phyloP scores from a whole-genome alignment of 2,888 invertebrate genomes.

The Lasioglossum figueresi region DNA sequence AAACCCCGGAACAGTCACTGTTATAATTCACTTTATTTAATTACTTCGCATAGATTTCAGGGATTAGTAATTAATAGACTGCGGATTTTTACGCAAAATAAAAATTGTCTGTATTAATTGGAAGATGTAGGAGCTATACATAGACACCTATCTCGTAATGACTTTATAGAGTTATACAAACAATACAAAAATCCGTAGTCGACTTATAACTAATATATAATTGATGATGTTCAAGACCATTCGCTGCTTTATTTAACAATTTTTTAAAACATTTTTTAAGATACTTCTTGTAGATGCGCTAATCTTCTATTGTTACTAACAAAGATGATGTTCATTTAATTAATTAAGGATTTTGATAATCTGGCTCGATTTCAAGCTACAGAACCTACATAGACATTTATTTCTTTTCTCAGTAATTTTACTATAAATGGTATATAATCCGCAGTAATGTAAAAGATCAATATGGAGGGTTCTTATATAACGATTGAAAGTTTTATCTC shows the following conservation, averaged over 20 bases:
- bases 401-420: no score
- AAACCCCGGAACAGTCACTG: slow-evolving; percentile 58
- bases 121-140: neutral
- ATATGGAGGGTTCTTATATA: neutral
- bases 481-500: neutral
- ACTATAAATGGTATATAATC: neutral
- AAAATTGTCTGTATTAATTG: neutral
- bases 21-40: slow-evolving; percentile 6
- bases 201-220: no score
- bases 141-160: no score
- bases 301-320: no score
- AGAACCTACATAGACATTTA: neutral
- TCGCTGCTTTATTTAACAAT: no score
- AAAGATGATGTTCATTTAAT: no score
- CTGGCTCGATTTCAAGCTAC: neutral
- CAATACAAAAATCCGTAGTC: no score
- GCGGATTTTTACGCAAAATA: neutral
- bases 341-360: no score
- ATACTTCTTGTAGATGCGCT: no score
- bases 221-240: no score
- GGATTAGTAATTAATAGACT: neutral
- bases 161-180: no score
- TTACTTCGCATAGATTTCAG: neutral
- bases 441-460: neutral
- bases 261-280: no score